A percentile compares a stretch with the other conserved stretches of the same genome.
Evolutionary conservation across 2,113 vertebrate species (phyloP).

Genomic region (Haemorhous mexicanus): DNA sequence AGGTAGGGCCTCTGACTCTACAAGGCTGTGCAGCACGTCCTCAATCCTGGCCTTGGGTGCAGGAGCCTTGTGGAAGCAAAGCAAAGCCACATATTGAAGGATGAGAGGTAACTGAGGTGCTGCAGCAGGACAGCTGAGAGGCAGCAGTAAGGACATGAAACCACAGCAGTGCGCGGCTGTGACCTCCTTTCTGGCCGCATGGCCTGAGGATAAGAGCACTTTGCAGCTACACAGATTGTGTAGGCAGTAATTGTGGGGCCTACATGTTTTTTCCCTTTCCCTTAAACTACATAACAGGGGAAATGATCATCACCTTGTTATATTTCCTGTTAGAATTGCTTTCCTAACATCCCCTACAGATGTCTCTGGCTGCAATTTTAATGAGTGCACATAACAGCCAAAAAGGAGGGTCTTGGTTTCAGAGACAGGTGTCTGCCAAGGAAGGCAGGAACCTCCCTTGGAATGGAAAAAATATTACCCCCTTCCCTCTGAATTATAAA

Average conservation of each 20-base stretch:
- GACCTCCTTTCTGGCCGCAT: not conserved
- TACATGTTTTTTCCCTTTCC: not conserved
- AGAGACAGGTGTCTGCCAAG: not conserved
- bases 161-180: accelerated
- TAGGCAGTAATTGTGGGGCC: not conserved
- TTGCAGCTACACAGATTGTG: not conserved
- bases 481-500: not conserved
- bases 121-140: not conserved
- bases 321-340: not conserved
- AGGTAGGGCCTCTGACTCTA: not conserved
- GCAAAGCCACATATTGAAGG: not conserved
- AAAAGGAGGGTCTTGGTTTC: not conserved
- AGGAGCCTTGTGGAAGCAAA: not conserved
- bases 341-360: not conserved
- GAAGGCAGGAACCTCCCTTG: not conserved
- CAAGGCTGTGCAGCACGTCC: accelerated
- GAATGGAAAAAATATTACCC: not conserved
- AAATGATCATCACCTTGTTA: accelerated
- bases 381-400: not conserved
- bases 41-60: not conserved
- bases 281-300: not conserved
- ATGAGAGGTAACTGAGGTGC: not conserved
- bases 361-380: not conserved
- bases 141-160: not conserved
- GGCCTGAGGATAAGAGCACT: not conserved